Percentiles rank a stretch among this genome's conserved stretches.
phyloP scores from a whole-genome alignment of 2,113 vertebrate species.

The Tylochromis polylepis region DNA sequence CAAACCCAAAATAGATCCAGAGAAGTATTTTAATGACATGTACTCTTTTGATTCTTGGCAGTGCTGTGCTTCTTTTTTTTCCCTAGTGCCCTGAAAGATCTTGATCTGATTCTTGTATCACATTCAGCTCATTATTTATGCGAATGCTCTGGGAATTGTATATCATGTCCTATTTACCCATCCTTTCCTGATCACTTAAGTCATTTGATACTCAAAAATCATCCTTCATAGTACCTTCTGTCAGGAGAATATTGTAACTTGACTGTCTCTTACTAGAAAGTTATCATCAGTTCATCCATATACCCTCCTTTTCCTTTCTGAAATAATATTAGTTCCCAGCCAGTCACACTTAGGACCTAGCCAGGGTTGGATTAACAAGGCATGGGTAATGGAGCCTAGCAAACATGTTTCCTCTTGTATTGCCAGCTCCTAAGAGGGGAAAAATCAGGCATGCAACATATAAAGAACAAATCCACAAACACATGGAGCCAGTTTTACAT shows the following conservation, averaged over 20 bases:
- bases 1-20: conserved; percentile 39
- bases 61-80: background rate
- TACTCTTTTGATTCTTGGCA: conserved; percentile 18
- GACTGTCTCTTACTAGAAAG: conserved; percentile 38
- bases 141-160: background rate
- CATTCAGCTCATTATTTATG: conserved; percentile 1
- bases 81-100: background rate
- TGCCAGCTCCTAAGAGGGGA: conserved; percentile 59
- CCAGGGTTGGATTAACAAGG: conserved; percentile 73
- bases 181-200: background rate
- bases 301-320: conserved; percentile 32
- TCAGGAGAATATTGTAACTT: conserved; percentile 11
- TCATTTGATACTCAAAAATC: background rate
- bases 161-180: background rate
- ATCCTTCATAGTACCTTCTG: background rate
- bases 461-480: background rate
- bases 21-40: conserved; percentile 34
- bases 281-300: conserved; percentile 18
- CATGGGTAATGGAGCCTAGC: conserved; percentile 59
- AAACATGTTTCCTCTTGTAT: conserved; percentile 66
- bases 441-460: conserved; percentile 26
- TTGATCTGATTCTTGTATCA: background rate
- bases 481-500: conserved; percentile 5
- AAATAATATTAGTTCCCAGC: conserved; percentile 47
- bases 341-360: conserved; percentile 60